Base-by-base conservation (phyloP, 2,797 vertebrate species). In the Cyprinodon diabolis region DNA sequence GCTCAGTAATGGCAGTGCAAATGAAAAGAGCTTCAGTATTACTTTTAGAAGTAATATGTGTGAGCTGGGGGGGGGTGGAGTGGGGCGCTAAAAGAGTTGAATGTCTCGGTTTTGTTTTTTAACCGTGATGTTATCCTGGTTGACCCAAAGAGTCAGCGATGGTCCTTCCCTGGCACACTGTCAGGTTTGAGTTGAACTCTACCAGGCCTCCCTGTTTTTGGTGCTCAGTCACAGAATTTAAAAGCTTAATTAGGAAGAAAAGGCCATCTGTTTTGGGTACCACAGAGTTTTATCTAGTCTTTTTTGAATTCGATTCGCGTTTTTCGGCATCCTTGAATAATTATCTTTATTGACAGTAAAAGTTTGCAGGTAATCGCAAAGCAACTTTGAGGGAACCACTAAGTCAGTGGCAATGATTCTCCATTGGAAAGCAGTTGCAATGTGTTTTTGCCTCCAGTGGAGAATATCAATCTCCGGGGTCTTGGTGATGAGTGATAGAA, bases 1-100 rank as follows among this genome's bases (percentile, higher is more conserved):
- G 62, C n/a, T 77, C 58, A 80, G 68, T 80, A 77, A 81, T 63
- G 51, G 52, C 55, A 72, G 72, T 69, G 71, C 62, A 69, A 81
- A 78, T 65, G 4, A 85, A 80, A 54, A 25, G 30, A 60, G 40
- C 43, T 78, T 76, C 2, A 75, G 71, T 82, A 60, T 76, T 43
- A 21, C 68, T 54, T 37, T 23, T n/a, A n/a, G 40, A 45, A 45
- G 21, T 65, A 13, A 45, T 65, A 6, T 65, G 62, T 65, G 12
- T 45, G 62, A 45, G 40, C 45, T 23, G 62, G n/a, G 40, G 40
- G 40, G 40, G 40, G 40, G 40, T 43, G 40, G 40, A 3, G 30
- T 21, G 19, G 15, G 15, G 35, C 13, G 9, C 37, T 13, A 40
- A 11, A 19, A 43, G 19, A 43, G 60, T n/a, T 11, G 43, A 9